A percentile compares a stretch with the other conserved stretches of the same genome.
These are phyloP conservation scores for Delphinapterus leucas DNA, from an alignment of 2,113 vertebrate species.

Conservation along the genomic window DNA sequence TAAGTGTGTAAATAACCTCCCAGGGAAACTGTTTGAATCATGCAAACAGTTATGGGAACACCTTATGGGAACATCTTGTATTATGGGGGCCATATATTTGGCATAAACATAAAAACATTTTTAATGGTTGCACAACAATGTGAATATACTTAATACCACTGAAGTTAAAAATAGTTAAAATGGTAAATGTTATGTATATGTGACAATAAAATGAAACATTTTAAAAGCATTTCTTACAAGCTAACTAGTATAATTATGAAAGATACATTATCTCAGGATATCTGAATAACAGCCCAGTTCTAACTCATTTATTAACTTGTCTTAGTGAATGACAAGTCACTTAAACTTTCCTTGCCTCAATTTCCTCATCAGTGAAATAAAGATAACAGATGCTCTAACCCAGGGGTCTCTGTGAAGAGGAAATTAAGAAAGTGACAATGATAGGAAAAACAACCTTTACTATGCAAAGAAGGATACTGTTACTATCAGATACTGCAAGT, in stretches of 20 bases:
- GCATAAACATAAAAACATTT: neutral
- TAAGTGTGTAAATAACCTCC: neutral
- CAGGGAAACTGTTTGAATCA: neutral
- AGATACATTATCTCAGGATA: neutral
- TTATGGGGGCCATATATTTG: neutral
- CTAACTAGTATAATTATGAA: slow-evolving; percentile 3
- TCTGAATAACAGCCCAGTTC: neutral
- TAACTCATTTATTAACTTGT: neutral
- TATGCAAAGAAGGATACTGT: neutral
- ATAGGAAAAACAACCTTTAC: neutral
- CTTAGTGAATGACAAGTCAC: neutral
- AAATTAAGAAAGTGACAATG: neutral
- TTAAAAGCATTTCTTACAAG: neutral
- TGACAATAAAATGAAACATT: neutral
- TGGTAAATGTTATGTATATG: neutral
- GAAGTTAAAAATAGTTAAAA: neutral
- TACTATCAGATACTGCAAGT: neutral
- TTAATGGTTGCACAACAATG: neutral
- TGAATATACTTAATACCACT: neutral
- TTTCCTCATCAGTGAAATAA: slow-evolving; percentile 8
- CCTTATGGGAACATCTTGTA: neutral
- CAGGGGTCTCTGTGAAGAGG: neutral
- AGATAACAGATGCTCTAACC: neutral
- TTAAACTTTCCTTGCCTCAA: neutral
- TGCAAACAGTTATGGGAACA: neutral